These are phyloP conservation scores for Epinephelus cyanopodus DNA, from an alignment of 2,113 vertebrate genomes.

Conservation along the genomic window DNA sequence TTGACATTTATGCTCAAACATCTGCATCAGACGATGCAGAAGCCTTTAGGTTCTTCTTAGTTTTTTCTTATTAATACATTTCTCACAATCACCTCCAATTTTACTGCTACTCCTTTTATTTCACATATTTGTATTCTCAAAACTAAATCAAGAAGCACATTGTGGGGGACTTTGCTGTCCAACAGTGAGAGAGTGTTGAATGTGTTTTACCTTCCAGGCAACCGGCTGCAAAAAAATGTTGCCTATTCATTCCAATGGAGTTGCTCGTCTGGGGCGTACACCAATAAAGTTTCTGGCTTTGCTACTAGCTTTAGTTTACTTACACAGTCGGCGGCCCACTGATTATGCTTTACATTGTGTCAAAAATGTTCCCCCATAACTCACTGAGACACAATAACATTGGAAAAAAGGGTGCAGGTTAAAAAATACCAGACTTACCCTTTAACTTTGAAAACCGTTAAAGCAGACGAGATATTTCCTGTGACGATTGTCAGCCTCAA, in stretches of 20 bases:
- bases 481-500: neutral
- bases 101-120: slow-evolving; percentile 18
- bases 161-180: neutral
- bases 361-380: too few relatives aligned
- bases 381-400: too few relatives aligned
- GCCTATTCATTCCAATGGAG: too few relatives aligned
- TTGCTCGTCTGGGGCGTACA: too few relatives aligned
- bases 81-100: slow-evolving; percentile 45
- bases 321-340: too few relatives aligned
- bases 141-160: slow-evolving; percentile 31
- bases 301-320: too few relatives aligned
- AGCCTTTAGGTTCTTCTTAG: slow-evolving; percentile 22
- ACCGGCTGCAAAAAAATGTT: too few relatives aligned
- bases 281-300: too few relatives aligned
- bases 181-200: neutral
- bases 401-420: too few relatives aligned
- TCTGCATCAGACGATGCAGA: slow-evolving; percentile 40
- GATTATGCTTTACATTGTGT: too few relatives aligned
- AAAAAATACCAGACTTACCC: too few relatives aligned
- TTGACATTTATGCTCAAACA: slow-evolving; percentile 33
- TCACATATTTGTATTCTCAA: neutral
- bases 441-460: neutral
- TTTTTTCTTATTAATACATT: slow-evolving; percentile 23
- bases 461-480: neutral
- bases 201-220: neutral